These are phyloP conservation scores for Grallaria varia DNA, from an alignment of 2,113 vertebrate genomes.

Conservation along the genomic window DNA sequence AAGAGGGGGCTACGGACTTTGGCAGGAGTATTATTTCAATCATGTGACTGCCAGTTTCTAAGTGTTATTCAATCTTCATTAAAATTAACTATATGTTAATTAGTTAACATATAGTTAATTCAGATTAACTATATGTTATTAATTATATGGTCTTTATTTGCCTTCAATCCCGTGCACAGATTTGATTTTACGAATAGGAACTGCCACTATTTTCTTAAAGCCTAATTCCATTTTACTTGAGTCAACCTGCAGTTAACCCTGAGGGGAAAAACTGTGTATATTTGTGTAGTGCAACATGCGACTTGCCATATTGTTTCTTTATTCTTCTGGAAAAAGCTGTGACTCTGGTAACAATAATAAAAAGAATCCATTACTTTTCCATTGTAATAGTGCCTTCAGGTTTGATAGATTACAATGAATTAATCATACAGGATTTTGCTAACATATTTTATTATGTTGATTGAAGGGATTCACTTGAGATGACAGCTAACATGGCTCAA, in stretches of 20 bases:
- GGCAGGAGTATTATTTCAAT: background rate
- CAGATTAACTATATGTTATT: background rate
- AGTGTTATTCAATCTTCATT: background rate
- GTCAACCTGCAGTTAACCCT: background rate
- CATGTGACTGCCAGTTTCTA: background rate
- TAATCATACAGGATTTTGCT: constrained; percentile 47
- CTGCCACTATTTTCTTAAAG: background rate
- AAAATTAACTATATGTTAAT: background rate
- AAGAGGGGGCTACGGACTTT: background rate
- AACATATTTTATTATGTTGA: constrained; percentile 54
- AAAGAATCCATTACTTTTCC: constrained; percentile 35
- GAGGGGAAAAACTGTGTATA: background rate
- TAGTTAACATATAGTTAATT: background rate
- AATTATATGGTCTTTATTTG: background rate
- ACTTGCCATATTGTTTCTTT: background rate
- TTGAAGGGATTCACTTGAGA: constrained; percentile 35
- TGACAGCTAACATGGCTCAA: constrained; percentile 45
- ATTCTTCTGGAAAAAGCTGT: constrained; percentile 1
- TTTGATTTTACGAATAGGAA: background rate
- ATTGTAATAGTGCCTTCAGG: constrained; percentile 6
- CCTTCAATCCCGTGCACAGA: background rate
- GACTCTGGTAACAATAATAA: constrained; percentile 36
- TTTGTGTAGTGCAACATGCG: background rate
- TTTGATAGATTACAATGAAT: constrained; percentile 61
- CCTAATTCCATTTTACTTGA: background rate